Conservation (phyloP, 2,888 invertebrate genomes). For the Alloscopus bannaensis region DNA sequence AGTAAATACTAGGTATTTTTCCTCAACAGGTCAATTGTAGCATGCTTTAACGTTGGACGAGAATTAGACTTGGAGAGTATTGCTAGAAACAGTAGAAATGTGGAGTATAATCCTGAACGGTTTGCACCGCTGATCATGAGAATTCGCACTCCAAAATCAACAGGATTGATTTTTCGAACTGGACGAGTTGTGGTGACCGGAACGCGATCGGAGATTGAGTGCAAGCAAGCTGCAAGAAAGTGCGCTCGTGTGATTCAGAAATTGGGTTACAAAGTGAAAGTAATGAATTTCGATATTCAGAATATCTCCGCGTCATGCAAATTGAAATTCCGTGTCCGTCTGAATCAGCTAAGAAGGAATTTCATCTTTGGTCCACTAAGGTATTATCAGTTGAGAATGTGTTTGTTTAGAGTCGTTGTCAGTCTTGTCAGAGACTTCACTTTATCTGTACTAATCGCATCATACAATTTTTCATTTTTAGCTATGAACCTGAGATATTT, state of each 20-base stretch:
- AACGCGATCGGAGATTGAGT: slow-evolving; percentile 79
- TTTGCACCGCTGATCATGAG: slow-evolving; percentile 81
- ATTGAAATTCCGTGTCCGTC: slow-evolving; percentile 79
- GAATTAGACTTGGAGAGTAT: slow-evolving; percentile 78
- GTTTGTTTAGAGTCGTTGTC: not conserved
- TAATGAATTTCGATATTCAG: slow-evolving; percentile 79
- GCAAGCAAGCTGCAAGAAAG: slow-evolving; percentile 78
- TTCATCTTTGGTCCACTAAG: slow-evolving; percentile 26
- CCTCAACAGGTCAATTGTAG: slow-evolving; percentile 75
- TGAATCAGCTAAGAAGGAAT: slow-evolving; percentile 77
- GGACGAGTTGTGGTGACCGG: slow-evolving; percentile 81
- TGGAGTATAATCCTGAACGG: slow-evolving; percentile 80
- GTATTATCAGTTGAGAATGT: no score
- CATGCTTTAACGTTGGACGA: slow-evolving; percentile 78
- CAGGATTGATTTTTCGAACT: slow-evolving; percentile 79
- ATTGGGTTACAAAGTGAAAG: slow-evolving; percentile 77
- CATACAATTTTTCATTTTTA: slow-evolving; percentile 70
- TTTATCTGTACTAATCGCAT: no score
- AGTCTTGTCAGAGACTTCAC: no score
- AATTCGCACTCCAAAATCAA: slow-evolving; percentile 79
- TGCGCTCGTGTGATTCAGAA: slow-evolving; percentile 80
- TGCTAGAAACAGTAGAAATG: slow-evolving; percentile 79
- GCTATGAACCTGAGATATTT: slow-evolving; percentile 81
- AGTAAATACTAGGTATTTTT: no score
- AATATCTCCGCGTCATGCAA: slow-evolving; percentile 81